Conservation (phyloP, 2,113 vertebrate species). For the Trematomus loennbergii region DNA sequence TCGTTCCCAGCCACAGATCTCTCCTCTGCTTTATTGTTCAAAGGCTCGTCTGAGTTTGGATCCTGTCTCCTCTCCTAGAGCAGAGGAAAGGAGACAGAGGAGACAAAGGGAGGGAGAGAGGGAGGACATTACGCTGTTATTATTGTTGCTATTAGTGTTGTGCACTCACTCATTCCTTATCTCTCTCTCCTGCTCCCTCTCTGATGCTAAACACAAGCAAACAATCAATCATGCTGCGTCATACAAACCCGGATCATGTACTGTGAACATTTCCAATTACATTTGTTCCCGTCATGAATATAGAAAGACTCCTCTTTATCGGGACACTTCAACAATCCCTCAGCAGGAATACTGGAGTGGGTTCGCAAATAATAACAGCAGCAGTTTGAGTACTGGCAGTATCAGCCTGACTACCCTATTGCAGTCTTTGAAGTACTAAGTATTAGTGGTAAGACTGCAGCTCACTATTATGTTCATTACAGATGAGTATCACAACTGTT, state of each 20-base stretch:
- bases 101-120: background rate
- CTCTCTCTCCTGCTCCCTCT: background rate
- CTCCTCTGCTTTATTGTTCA: conserved; percentile 59
- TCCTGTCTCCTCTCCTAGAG: conserved; percentile 39
- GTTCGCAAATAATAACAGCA: too few relatives aligned
- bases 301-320: background rate
- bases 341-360: background rate
- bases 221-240: conserved; percentile 22
- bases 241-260: conserved; percentile 15
- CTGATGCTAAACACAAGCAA: conserved; percentile 12
- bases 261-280: conserved; percentile 38
- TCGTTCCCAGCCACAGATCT: conserved; percentile 35
- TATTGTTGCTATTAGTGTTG: background rate
- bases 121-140: background rate
- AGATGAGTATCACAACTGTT: too few relatives aligned
- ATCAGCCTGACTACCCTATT: too few relatives aligned
- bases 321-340: background rate
- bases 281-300: conserved; percentile 23
- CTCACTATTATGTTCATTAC: too few relatives aligned
- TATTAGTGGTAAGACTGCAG: too few relatives aligned
- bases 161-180: background rate
- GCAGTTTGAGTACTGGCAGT: too few relatives aligned
- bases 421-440: too few relatives aligned
- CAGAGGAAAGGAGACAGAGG: conserved; percentile 31
- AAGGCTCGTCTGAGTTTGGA: conserved; percentile 52